phyloP scores from a whole-genome alignment of 2,888 invertebrate species.

The Eurois occulta region DNA sequence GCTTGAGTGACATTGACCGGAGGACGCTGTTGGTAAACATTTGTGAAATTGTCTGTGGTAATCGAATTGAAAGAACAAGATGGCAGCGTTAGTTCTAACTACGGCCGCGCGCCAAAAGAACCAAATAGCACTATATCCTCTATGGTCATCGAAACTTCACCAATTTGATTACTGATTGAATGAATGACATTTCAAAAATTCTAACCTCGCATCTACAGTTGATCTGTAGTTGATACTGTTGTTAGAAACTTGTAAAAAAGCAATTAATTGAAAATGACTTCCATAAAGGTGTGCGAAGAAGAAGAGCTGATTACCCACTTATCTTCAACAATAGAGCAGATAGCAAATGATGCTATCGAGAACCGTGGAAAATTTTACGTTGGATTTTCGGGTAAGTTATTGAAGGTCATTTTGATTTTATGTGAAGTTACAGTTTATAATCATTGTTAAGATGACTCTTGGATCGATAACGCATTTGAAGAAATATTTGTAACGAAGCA shows the following conservation, averaged over 20 bases:
- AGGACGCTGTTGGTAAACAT: neutral
- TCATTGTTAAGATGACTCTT: neutral
- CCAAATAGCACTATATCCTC: neutral
- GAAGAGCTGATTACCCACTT: conserved; percentile 91
- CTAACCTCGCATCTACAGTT: conserved; percentile 50
- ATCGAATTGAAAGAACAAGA: neutral
- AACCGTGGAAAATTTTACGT: conserved; percentile 92
- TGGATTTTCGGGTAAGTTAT: conserved; percentile 93
- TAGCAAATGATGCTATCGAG: conserved; percentile 92
- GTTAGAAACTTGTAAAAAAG: conserved; percentile 36
- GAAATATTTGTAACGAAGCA: neutral
- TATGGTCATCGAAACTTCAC: conserved; percentile 19
- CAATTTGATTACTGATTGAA: neutral
- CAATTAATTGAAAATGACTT: conserved; percentile 79
- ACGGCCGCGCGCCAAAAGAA: neutral
- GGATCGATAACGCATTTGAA: neutral
- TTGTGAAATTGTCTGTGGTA: neutral
- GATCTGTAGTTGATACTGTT: conserved; percentile 24
- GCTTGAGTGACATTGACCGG: neutral
- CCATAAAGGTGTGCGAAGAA: conserved; percentile 88
- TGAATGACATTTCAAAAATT: conserved; percentile 55
- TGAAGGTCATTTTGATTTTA: conserved; percentile 54
- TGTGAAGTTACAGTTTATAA: neutral
- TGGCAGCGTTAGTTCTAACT: neutral
- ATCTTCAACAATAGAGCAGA: conserved; percentile 91